Conservation (phyloP, 2,888 invertebrate species). For the Frankliniella intonsa region DNA sequence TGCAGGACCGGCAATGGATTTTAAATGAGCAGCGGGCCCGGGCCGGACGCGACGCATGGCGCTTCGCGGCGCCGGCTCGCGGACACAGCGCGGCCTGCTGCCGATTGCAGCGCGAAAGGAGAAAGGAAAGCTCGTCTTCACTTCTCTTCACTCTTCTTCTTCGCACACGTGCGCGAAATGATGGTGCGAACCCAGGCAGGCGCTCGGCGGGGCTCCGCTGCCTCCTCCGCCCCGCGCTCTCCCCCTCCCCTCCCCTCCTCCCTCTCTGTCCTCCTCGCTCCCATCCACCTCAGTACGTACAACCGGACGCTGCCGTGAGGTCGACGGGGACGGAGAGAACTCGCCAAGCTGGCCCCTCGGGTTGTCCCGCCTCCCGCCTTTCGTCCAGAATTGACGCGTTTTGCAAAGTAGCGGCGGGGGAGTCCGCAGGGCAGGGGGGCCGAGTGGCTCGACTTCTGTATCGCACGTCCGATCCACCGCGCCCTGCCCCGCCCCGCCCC, state of each 20-base stretch:
- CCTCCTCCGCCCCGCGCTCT: background rate
- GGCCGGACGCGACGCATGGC: background rate
- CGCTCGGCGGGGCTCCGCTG: background rate
- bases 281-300: background rate
- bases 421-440: background rate
- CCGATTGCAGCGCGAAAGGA: background rate
- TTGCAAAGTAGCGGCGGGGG: background rate
- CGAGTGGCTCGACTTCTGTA: background rate
- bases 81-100: background rate
- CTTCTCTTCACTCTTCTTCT: background rate
- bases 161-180: constrained; percentile 1
- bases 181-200: background rate
- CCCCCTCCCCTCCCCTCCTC: background rate
- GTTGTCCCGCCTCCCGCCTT: background rate
- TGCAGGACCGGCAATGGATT: too few species aligned
- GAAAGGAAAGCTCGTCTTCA: background rate
- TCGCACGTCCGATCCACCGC: too few species aligned
- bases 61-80: background rate
- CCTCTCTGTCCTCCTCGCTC: background rate
- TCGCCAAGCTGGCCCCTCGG: background rate
- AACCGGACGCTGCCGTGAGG: too few species aligned
- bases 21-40: too few species aligned
- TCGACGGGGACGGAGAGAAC: too few species aligned
- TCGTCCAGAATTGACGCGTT: background rate
- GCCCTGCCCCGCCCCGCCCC: too few species aligned